These are phyloP conservation scores for Phylloscopus collybita DNA, from an alignment of 2,797 vertebrate genomes.

Conservation along the genomic window DNA sequence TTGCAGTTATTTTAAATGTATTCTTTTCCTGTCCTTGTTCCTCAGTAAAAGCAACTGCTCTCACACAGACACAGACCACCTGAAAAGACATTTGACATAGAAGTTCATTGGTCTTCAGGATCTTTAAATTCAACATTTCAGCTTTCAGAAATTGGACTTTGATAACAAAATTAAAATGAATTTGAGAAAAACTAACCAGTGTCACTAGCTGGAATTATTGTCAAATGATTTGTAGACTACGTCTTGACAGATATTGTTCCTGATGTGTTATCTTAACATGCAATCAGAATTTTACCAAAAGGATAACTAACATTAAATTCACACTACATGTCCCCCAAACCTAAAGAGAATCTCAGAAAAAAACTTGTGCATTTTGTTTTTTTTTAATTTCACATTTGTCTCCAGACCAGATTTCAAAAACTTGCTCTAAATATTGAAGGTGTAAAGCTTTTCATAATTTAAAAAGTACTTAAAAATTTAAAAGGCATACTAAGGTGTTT, in stretches of 20 bases:
- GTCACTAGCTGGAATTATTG: background rate
- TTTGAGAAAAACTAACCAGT: background rate
- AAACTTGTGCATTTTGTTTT: background rate
- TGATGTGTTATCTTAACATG: background rate
- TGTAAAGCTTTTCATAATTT: background rate
- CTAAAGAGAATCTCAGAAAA: background rate
- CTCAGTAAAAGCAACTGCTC: background rate
- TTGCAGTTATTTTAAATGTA: background rate
- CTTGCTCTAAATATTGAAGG: background rate
- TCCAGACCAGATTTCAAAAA: background rate
- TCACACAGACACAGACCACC: background rate
- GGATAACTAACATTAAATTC: background rate
- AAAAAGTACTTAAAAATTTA: background rate
- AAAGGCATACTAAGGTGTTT: background rate
- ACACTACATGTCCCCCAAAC: background rate
- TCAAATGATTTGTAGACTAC: background rate
- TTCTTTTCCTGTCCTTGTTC: background rate
- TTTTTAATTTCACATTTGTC: background rate
- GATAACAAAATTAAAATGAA: background rate
- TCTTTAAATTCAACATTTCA: background rate
- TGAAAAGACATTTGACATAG: background rate
- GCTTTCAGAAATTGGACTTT: background rate
- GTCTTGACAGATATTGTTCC: background rate
- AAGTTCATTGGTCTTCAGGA: background rate
- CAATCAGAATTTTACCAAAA: background rate